Conservation (phyloP, 2,113 vertebrate genomes). For the Pseudopodoces humilis region DNA sequence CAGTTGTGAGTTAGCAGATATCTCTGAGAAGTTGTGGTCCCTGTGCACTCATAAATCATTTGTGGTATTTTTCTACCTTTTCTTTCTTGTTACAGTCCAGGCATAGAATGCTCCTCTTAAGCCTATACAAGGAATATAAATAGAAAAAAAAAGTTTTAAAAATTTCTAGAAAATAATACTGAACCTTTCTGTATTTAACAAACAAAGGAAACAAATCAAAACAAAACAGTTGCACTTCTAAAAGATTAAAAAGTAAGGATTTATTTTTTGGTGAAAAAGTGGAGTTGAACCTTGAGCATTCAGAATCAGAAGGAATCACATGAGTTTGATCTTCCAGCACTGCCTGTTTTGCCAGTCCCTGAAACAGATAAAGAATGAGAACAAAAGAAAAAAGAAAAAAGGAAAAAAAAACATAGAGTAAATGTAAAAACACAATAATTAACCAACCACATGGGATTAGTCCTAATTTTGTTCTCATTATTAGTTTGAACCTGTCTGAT, state of each 20-base stretch:
- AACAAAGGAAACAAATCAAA: background rate
- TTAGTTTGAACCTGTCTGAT: background rate
- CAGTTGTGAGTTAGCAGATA: background rate
- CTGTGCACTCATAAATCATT: background rate
- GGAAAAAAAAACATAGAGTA: accelerated
- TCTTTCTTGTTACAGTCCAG: background rate
- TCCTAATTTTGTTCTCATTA: background rate
- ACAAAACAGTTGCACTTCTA: background rate
- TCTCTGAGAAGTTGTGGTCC: background rate
- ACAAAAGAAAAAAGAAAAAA: background rate
- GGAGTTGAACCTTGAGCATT: background rate
- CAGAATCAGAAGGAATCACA: background rate
- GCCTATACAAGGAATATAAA: background rate
- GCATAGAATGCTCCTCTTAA: background rate
- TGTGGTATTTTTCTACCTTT: background rate
- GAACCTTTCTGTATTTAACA: background rate
- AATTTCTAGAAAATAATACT: background rate
- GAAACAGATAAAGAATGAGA: background rate
- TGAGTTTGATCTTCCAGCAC: background rate
- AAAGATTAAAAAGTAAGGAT: background rate
- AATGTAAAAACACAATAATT: background rate
- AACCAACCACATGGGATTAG: background rate
- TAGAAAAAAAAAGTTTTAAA: background rate
- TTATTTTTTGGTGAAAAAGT: background rate
- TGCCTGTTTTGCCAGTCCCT: background rate